A percentile compares a stretch with the other conserved stretches of the same genome.
These are phyloP conservation scores for Agapostemon virescens DNA, from an alignment of 2,888 invertebrate genomes.

Conservation along the genomic window DNA sequence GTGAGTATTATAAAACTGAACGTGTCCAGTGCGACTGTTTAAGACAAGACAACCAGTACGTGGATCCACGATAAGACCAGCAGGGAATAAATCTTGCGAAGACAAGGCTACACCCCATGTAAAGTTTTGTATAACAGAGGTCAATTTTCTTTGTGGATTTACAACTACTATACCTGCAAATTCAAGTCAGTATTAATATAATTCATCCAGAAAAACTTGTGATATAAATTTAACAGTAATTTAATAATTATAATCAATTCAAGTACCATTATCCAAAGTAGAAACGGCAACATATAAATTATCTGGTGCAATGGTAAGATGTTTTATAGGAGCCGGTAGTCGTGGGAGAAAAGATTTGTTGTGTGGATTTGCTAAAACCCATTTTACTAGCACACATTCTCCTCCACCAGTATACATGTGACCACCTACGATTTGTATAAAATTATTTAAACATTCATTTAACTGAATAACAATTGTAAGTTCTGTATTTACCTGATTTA, in stretches of 20 bases:
- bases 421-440: conserved; percentile 80
- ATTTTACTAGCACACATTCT: conserved; percentile 90
- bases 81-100: conserved; percentile 82
- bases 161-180: conserved; percentile 81
- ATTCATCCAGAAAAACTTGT: neutral
- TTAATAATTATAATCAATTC: conserved; percentile 22
- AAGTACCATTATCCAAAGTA: conserved; percentile 86
- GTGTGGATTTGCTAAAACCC: conserved; percentile 83
- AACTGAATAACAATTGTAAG: neutral
- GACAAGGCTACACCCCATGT: conserved; percentile 82
- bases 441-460: neutral
- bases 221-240: conserved; percentile 8
- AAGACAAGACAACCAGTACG: conserved; percentile 85
- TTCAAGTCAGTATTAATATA: conserved; percentile 14
- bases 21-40: conserved; percentile 87
- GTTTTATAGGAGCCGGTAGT: conserved; percentile 85
- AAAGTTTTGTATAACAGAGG: conserved; percentile 86
- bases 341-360: conserved; percentile 86
- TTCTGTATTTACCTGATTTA: conserved; percentile 71
- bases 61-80: conserved; percentile 84
- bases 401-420: conserved; percentile 89
- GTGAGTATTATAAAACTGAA: conserved; percentile 87
- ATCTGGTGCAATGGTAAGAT: conserved; percentile 84
- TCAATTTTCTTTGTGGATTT: conserved; percentile 82
- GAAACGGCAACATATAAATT: conserved; percentile 85